phyloP scores from a whole-genome alignment of 2,888 invertebrate genomes.

The Cheilosia variabilis region DNA sequence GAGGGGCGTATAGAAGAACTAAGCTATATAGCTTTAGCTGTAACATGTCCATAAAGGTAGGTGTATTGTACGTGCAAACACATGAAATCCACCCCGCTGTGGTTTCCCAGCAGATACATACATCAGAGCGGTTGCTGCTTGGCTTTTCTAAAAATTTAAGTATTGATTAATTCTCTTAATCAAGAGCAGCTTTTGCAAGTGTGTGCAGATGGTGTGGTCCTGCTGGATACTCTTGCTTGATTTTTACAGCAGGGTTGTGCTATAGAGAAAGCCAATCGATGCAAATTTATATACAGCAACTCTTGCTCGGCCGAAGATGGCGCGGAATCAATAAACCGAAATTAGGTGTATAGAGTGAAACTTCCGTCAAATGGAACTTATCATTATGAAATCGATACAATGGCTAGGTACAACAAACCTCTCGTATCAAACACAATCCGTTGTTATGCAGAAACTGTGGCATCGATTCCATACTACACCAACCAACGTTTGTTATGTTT shows the following conservation, averaged over 20 bases:
- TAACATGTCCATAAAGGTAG: background rate
- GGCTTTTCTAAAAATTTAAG: conserved; percentile 52
- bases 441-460: conserved; percentile 68
- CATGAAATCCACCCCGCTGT: conserved; percentile 61
- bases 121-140: conserved; percentile 18
- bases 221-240: background rate
- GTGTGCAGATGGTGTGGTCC: background rate
- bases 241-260: too few species aligned
- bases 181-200: conserved; percentile 22
- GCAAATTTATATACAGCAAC: conserved; percentile 24
- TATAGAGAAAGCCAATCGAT: conserved; percentile 29
- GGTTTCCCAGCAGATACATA: conserved; percentile 39
- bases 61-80: conserved; percentile 13
- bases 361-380: conserved; percentile 12
- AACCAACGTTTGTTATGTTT: conserved; percentile 68
- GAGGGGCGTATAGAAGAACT: conserved; percentile 60
- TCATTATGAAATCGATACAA: conserved; percentile 46
- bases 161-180: conserved; percentile 68
- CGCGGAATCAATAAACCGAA: conserved; percentile 4
- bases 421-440: conserved; percentile 41
- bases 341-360: conserved; percentile 17
- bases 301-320: conserved; percentile 5
- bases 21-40: background rate
- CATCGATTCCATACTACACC: conserved; percentile 63
- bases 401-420: conserved; percentile 34